Percentiles rank a stretch among this genome's conserved stretches.
Conservation (phyloP, 2,113 vertebrate species). For the Cephalopterus ornatus region DNA sequence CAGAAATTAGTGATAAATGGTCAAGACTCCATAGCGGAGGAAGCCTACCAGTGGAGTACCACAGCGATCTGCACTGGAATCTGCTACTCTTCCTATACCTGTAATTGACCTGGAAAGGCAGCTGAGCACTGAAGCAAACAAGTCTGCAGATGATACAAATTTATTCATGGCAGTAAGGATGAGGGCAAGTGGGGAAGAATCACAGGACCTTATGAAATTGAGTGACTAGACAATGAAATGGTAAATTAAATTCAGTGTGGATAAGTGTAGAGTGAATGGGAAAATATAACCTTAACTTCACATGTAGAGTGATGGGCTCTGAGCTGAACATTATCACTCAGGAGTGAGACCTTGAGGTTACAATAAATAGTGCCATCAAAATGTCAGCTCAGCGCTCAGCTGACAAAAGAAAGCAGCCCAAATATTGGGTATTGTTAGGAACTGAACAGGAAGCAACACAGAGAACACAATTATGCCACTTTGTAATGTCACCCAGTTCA, state of each 20-base stretch:
- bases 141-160: background rate
- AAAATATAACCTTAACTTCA: slow-evolving; percentile 57
- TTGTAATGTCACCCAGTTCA: background rate
- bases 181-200: background rate
- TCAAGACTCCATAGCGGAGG: background rate
- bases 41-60: background rate
- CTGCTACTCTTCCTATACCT: background rate
- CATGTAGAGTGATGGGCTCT: slow-evolving; percentile 7
- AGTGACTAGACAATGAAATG: slow-evolving; percentile 39
- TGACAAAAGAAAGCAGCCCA: slow-evolving; percentile 6
- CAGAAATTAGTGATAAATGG: background rate
- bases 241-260: slow-evolving; percentile 46
- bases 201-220: slow-evolving; percentile 37
- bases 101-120: background rate
- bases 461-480: background rate
- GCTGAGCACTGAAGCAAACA: background rate
- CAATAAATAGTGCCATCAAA: slow-evolving; percentile 47
- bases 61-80: background rate
- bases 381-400: slow-evolving; percentile 41
- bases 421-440: slow-evolving; percentile 15
- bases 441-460: background rate
- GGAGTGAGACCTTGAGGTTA: slow-evolving; percentile 46
- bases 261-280: slow-evolving; percentile 28
- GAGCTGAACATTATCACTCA: slow-evolving; percentile 11
- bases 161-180: background rate